These are phyloP conservation scores for Heliopora coerulea DNA, from an alignment of 92 coral and sea anemone genomes.

Conservation along the genomic window DNA sequence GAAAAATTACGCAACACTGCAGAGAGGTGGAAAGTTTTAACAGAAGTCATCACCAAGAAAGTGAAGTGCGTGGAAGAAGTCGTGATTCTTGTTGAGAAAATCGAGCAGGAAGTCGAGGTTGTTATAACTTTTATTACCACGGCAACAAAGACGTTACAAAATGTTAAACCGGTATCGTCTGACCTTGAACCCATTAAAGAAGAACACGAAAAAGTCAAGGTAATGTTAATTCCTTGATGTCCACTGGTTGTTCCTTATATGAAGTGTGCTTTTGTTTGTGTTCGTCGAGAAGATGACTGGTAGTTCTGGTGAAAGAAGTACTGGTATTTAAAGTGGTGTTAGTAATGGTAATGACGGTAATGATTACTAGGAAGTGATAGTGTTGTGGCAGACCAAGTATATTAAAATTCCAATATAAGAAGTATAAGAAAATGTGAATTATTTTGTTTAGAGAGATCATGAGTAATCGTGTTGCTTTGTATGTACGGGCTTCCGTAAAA, in stretches of 20 bases:
- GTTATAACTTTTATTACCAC: conserved; percentile 24
- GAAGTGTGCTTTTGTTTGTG: too few species aligned
- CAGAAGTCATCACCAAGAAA: conserved; percentile 16
- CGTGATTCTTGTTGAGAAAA: conserved; percentile 22
- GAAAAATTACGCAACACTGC: conserved; percentile 70
- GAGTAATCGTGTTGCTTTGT: too few species aligned
- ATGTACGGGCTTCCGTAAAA: too few species aligned
- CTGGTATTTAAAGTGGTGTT: neutral
- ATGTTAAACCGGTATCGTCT: conserved; percentile 29
- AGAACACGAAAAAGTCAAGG: conserved; percentile 74
- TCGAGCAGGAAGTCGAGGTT: conserved; percentile 36
- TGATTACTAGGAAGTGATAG: too few species aligned
- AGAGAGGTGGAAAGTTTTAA: conserved; percentile 65
- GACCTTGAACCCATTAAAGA: conserved; percentile 20
- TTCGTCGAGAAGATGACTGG: too few species aligned
- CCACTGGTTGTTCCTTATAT: too few species aligned
- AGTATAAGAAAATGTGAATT: too few species aligned
- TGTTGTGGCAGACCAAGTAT: too few species aligned
- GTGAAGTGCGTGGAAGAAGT: conserved; percentile 33
- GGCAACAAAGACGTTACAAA: neutral
- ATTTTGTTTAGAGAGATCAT: too few species aligned
- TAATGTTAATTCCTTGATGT: neutral
- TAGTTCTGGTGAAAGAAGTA: neutral
- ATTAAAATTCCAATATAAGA: too few species aligned
- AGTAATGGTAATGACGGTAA: too few species aligned